A percentile compares a stretch with the other conserved stretches of the same genome.
Conservation (phyloP, 2,797 vertebrate genomes). For the Esox masquinongy region DNA sequence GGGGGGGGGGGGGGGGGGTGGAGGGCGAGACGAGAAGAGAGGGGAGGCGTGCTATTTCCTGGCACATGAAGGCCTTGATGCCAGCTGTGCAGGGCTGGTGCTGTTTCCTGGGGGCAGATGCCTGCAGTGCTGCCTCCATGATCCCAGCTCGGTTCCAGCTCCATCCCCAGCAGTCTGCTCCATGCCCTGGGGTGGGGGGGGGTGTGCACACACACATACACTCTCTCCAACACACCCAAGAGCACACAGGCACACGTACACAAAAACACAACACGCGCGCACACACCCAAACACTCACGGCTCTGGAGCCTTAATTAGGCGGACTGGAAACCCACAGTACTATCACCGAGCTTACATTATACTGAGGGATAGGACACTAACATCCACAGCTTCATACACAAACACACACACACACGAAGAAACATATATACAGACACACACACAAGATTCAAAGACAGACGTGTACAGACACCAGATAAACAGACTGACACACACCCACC, state of each 20-base stretch:
- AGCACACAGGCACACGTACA: slow-evolving; percentile 4
- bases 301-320: slow-evolving; percentile 71
- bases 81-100: slow-evolving; percentile 73
- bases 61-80: slow-evolving; percentile 65
- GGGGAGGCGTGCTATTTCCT: slow-evolving; percentile 68
- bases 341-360: slow-evolving; percentile 28
- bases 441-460: not conserved
- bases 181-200: slow-evolving; percentile 51
- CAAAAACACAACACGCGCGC: slow-evolving; percentile 26
- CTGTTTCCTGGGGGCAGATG: slow-evolving; percentile 75
- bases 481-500: not conserved
- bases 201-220: slow-evolving; percentile 20
- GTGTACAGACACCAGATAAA: not conserved
- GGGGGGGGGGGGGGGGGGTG: slow-evolving; percentile 1
- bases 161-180: slow-evolving; percentile 68
- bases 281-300: slow-evolving; percentile 41
- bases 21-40: slow-evolving; percentile 11
- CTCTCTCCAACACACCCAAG: slow-evolving; percentile 10
- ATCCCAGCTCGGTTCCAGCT: slow-evolving; percentile 72
- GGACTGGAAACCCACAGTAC: slow-evolving; percentile 57
- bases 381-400: slow-evolving; percentile 52
- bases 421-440: slow-evolving; percentile 28
- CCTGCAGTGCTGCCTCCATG: slow-evolving; percentile 73
- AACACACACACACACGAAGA: slow-evolving; percentile 56
- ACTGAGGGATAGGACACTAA: not conserved